Base-by-base conservation (phyloP, 2,113 vertebrate species). In the Coptodon rendalli region DNA sequence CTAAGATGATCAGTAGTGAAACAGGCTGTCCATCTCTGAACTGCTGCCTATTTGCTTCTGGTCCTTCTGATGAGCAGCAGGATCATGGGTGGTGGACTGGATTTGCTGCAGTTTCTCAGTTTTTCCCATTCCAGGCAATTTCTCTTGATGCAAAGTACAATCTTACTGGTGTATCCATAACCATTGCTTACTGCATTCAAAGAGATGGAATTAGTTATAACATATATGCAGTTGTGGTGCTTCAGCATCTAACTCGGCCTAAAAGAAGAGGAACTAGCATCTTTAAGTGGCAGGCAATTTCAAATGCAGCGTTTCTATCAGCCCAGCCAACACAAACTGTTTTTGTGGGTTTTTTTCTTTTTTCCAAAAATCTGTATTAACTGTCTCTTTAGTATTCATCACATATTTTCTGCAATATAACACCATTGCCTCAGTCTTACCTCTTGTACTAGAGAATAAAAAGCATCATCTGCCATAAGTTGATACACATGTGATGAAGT, bases 1-100 rank as follows among this genome's bases (percentile, higher is more conserved):
- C 9, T 63, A 40, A 71, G n/a, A 0, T 14, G 36, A 24, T 0
- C 0, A 13, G 7, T 66, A 66, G 61, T 22, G 19, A 66, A 71
- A 40, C 63, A 24, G 63, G n/a, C 2, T 24, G 3, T 6, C 34
- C 36, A 9, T 0, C 63, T 22, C 63, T 2, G n/a, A 71, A 22
- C 63, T 71, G 63, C 63, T 22, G 34, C 31, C 1, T 2, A 22
- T 68, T 68, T 0, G 6, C 6, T 5, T 2, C 34, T 40, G 34
- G 63, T 22, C 63, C 0, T 68, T 68, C 11, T 1, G 63, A 8
- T 63, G 59, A 63, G 63, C 34, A 13, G 63, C 3, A 68, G 34
- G 19, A 22, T 38, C 31, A 7, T 63, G 59, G 16, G 17, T 11
- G 63, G 1, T 68, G 7, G 1, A 40, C 63, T 68, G 63, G 36